Evolutionary conservation across 2,888 invertebrate genomes (phyloP), one percentile per base, ranked within the genome.

Genomic region (Ariolimax columbianus): DNA sequence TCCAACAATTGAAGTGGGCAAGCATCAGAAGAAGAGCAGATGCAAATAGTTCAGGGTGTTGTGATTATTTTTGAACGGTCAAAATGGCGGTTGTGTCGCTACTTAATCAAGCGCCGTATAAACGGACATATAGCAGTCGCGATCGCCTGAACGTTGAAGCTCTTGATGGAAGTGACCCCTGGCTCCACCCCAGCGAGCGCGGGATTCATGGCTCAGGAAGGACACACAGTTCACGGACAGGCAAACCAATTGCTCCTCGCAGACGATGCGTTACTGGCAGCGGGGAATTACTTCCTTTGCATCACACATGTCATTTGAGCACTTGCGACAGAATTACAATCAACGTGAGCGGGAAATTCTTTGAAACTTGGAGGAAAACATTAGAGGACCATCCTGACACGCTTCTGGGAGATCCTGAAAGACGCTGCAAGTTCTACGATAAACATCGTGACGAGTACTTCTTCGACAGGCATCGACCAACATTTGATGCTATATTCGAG

Each of bases 401-500:
- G 1, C 89, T 94, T 43, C 90, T 94, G 4, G 94, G 94, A 14
- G 92, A 94, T 86, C 93, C 94, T 3, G 88, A 91, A 51, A 93
- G 93, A 88, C 87, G 94, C 26, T 89, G 90, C 59, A 89, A 91
- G 88, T 94, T 91, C 90, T 94, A 92, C 86, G 94, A 94, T 87
- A 89, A 91, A 78, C 89, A 89, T 80, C 88, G 92, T 77, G 91
- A 93, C 80, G 94, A 94, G 86, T 93, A 92, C 85, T 94, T 94
- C 88, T 93, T 94, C 85, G 94, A 94, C 87, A 88, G 94, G 51
- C 94, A 94, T 88, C 88, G 94, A 88, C 94, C 94, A 33, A 93
- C 93, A 9, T 94, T 94, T 87, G 94, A 94, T 88, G 93, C 94
- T 23, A 92, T 94, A 81, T 94, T 94, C 87, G 91, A 93, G 84